These are phyloP conservation scores for Hemistola chrysoprasaria DNA, from an alignment of 2,888 invertebrate genomes.

Conservation along the genomic window DNA sequence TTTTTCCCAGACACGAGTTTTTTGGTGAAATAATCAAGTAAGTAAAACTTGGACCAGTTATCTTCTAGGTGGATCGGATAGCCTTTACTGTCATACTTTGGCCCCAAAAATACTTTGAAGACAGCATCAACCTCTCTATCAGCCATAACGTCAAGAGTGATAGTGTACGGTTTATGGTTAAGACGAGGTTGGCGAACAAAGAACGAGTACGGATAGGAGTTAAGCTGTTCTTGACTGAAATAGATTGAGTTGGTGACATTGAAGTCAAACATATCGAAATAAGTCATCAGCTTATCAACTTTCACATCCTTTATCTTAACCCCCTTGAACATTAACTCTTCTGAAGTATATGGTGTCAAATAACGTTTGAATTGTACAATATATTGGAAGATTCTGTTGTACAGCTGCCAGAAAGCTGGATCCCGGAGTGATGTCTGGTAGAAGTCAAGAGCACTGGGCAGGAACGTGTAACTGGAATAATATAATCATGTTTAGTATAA, in stretches of 20 bases:
- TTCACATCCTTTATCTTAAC: conserved; percentile 83
- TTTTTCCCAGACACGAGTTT: conserved; percentile 84
- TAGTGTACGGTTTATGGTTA: conserved; percentile 86
- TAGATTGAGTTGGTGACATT: conserved; percentile 81
- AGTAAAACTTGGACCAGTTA: conserved; percentile 83
- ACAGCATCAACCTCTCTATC: conserved; percentile 81
- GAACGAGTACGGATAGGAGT: conserved; percentile 59
- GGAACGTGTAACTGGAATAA: conserved; percentile 56
- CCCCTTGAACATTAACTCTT: conserved; percentile 81
- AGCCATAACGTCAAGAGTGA: conserved; percentile 82
- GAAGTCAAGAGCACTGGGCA: conserved; percentile 84
- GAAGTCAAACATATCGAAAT: conserved; percentile 85
- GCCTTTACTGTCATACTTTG: conserved; percentile 84
- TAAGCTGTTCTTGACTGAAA: conserved; percentile 49
- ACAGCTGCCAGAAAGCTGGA: conserved; percentile 86
- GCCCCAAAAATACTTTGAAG: conserved; percentile 86
- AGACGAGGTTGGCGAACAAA: conserved; percentile 86
- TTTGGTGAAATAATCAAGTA: conserved; percentile 83
- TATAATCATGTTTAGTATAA: conserved; percentile 11
- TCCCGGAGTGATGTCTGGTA: conserved; percentile 86
- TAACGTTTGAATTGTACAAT: conserved; percentile 83
- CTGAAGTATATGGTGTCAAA: conserved; percentile 80
- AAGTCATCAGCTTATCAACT: conserved; percentile 84
- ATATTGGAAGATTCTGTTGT: conserved; percentile 82
- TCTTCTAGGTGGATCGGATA: conserved; percentile 75